phyloP scores from a whole-genome alignment of 2,113 vertebrate genomes.

The Peromyscus polionotus region DNA sequence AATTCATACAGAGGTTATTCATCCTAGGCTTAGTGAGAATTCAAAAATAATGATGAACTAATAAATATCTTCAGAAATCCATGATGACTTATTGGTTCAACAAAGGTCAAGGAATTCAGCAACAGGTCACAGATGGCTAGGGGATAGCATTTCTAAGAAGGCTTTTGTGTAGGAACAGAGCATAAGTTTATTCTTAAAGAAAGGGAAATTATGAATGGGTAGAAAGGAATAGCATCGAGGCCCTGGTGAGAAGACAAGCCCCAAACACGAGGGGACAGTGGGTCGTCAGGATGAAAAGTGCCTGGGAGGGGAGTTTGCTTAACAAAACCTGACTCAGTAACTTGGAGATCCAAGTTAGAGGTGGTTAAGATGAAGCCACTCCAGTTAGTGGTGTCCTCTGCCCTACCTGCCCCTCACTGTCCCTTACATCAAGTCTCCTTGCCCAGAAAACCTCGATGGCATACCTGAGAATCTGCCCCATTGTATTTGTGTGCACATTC shows the following conservation, averaged over 20 bases:
- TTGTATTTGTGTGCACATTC: background rate
- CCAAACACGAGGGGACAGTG: background rate
- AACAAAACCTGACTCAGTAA: background rate
- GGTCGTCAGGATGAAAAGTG: background rate
- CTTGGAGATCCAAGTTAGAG: background rate
- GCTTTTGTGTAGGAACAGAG: background rate
- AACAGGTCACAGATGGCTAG: background rate
- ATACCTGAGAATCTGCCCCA: background rate
- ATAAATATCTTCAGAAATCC: background rate
- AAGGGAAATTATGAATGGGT: background rate
- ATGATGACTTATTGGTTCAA: background rate
- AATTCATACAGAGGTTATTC: background rate
- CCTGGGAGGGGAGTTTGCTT: background rate
- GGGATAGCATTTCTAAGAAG: background rate
- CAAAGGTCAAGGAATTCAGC: background rate
- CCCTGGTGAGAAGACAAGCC: background rate
- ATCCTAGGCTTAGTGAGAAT: background rate
- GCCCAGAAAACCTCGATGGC: background rate
- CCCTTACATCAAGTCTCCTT: background rate
- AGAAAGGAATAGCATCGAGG: background rate
- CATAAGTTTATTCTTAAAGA: background rate
- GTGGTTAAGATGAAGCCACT: background rate
- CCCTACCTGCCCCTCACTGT: accelerated
- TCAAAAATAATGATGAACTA: background rate
- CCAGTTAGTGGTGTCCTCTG: background rate